phyloP scores from a whole-genome alignment of 2,113 vertebrate genomes.

The Taxidea taxus region DNA sequence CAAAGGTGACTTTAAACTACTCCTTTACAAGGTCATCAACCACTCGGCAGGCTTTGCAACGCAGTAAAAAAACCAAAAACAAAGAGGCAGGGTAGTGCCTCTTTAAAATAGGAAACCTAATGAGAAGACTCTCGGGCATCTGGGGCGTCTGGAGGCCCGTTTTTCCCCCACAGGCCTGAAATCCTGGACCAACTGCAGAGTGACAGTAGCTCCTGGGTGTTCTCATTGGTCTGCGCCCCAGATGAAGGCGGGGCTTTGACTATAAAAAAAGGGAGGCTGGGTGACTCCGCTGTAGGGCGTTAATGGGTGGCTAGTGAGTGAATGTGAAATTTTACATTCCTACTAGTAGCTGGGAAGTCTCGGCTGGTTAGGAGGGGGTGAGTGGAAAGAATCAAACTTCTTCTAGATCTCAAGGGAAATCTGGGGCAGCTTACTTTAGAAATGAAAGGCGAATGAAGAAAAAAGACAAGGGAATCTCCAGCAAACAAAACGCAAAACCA shows the following conservation, averaged over 20 bases:
- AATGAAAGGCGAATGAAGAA: neutral
- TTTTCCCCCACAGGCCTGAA: neutral
- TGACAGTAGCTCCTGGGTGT: neutral
- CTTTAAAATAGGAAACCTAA: neutral
- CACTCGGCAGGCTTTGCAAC: neutral
- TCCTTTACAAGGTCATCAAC: constrained; percentile 20
- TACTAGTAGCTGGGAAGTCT: accelerated
- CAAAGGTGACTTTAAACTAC: neutral
- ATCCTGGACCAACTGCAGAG: neutral
- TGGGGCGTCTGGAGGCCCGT: accelerated
- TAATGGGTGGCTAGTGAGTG: accelerated
- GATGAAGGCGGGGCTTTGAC: neutral
- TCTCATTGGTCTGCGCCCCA: neutral
- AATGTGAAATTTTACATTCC: accelerated
- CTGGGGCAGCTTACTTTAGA: neutral
- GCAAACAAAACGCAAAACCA: neutral
- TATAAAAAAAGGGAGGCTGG: accelerated
- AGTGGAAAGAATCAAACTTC: neutral
- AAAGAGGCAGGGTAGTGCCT: accelerated
- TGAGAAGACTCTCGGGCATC: neutral
- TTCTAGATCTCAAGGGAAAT: neutral
- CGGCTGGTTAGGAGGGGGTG: neutral
- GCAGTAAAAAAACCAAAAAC: neutral
- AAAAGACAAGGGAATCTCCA: accelerated
- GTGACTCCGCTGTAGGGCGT: accelerated